Evolutionary conservation across 2,797 vertebrate genomes (phyloP), one percentile per base, ranked within the genome.

Genomic region (Hypotaenidia philippensis): DNA sequence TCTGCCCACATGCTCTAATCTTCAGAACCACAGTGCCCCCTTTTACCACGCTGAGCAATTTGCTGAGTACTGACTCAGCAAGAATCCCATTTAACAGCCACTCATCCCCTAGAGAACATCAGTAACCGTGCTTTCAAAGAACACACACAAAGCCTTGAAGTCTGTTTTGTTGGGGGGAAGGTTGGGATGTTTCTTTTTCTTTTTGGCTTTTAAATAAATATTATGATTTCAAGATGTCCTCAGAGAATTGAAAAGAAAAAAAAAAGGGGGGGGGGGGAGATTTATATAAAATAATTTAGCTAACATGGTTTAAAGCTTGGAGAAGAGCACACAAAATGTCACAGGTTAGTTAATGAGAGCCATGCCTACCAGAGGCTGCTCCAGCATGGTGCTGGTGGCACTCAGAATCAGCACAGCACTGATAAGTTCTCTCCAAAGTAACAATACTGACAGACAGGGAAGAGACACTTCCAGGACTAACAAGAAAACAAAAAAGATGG

Each of bases 41-140:
- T 68, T 79, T 44, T 16, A 93, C 63, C n/a, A 31, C 1, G 8
- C 38, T 19, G 45, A 36, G 80, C 66, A 70, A 82, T 80, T 79
- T 90, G 60, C 59, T 38, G 26, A 88, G 69, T 36, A 70, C 70
- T 61, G 83, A 94, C 59, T 91, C 63, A 40, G 83, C 83, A 87
- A 92, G 77, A 66, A 74, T 23, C 26, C 44, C 80, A 70, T 52
- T 68, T 89, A 61, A 76, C 34, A 87, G 75, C 53, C 65, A 32
- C 68, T 80, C 53, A 44, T 66, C 53, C 70, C 29, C 76, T 55
- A 13, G 56, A 91, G 56, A 79, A 52, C 34, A 31, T 50, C 47
- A 63, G 1, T 53, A 94, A 88, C 3, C 9, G 12, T 29, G 44
- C 22, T 86, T 68, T 66, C 68, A 63, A 49, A 60, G 40, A 83